These are phyloP conservation scores for Brachyistius frenatus DNA, from an alignment of 2,113 vertebrate species.

Conservation along the genomic window DNA sequence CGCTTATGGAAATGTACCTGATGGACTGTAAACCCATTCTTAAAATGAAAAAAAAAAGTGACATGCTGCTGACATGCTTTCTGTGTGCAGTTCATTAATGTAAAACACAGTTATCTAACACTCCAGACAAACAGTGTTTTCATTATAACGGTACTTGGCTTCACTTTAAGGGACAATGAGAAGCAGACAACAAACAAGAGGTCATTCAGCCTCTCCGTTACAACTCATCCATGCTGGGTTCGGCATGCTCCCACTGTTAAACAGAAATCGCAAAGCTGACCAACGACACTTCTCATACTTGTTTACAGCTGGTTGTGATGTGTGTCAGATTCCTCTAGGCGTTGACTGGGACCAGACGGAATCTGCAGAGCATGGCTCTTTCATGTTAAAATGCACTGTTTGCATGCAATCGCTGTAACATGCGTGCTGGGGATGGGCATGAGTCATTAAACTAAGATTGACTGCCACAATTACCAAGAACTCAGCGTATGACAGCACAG, in stretches of 20 bases:
- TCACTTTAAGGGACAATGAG: slow-evolving; percentile 49
- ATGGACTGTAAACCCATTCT: slow-evolving; percentile 8
- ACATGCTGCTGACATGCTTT: slow-evolving; percentile 19
- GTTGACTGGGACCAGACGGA: slow-evolving; percentile 10
- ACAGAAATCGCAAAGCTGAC: slow-evolving; percentile 46
- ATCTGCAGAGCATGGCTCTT: slow-evolving; percentile 39
- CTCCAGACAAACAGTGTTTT: slow-evolving; percentile 27
- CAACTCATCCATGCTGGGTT: slow-evolving; percentile 42
- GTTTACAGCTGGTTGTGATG: slow-evolving; percentile 29
- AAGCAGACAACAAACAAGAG: slow-evolving; percentile 43
- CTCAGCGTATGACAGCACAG: not conserved
- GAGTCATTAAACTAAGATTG: slow-evolving; percentile 51
- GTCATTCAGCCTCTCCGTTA: slow-evolving; percentile 30
- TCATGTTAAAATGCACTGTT: slow-evolving; percentile 47
- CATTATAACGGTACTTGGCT: slow-evolving; percentile 38
- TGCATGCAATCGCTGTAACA: slow-evolving; percentile 40
- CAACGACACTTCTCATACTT: slow-evolving; percentile 37
- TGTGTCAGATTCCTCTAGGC: slow-evolving; percentile 20
- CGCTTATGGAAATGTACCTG: slow-evolving; percentile 1
- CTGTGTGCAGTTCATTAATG: slow-evolving; percentile 55
- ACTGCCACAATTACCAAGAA: slow-evolving; percentile 51
- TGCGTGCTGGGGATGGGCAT: slow-evolving; percentile 27
- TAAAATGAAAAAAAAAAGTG: slow-evolving; percentile 14
- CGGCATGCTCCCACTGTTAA: slow-evolving; percentile 30
- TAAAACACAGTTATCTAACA: slow-evolving; percentile 37